phyloP scores from a whole-genome alignment of 2,113 vertebrate genomes.

The Epinephelus lanceolatus region DNA sequence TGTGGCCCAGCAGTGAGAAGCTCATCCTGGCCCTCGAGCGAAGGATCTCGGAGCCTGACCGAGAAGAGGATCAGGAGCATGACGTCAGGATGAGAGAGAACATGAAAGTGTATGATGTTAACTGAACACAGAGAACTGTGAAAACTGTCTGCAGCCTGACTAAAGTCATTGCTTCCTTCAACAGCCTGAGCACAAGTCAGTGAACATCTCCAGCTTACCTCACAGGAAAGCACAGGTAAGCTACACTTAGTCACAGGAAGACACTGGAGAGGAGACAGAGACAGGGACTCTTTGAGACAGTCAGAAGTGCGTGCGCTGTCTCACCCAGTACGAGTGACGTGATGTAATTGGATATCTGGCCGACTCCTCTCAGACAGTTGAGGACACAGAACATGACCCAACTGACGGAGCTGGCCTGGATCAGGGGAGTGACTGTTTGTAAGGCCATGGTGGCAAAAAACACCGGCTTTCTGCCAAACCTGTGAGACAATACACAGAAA shows the following conservation, averaged over 20 bases:
- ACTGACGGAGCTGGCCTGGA: slow-evolving; percentile 62
- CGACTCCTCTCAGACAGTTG: slow-evolving; percentile 66
- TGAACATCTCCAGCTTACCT: neutral
- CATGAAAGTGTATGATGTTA: neutral
- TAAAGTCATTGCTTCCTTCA: neutral
- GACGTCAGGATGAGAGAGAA: neutral
- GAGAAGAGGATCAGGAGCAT: neutral
- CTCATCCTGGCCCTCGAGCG: slow-evolving; percentile 38
- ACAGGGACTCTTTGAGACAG: neutral
- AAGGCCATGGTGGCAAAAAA: slow-evolving; percentile 59
- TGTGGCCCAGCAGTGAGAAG: slow-evolving; percentile 43
- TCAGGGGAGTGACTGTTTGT: slow-evolving; percentile 54
- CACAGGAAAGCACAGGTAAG: neutral
- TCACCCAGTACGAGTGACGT: slow-evolving; percentile 65
- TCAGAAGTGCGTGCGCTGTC: neutral
- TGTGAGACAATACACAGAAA: slow-evolving; percentile 29
- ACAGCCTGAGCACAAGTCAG: neutral
- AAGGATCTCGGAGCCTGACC: slow-evolving; percentile 67
- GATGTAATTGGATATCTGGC: slow-evolving; percentile 57
- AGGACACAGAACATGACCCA: slow-evolving; percentile 74
- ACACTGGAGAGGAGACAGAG: neutral
- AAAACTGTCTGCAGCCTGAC: neutral
- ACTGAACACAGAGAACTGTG: neutral
- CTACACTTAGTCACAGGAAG: neutral
- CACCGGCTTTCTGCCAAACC: slow-evolving; percentile 69